A percentile compares a stretch with the other conserved stretches of the same genome.
Evolutionary conservation across 2,797 vertebrate genomes (phyloP).

Genomic region (Poecilia wingei): DNA sequence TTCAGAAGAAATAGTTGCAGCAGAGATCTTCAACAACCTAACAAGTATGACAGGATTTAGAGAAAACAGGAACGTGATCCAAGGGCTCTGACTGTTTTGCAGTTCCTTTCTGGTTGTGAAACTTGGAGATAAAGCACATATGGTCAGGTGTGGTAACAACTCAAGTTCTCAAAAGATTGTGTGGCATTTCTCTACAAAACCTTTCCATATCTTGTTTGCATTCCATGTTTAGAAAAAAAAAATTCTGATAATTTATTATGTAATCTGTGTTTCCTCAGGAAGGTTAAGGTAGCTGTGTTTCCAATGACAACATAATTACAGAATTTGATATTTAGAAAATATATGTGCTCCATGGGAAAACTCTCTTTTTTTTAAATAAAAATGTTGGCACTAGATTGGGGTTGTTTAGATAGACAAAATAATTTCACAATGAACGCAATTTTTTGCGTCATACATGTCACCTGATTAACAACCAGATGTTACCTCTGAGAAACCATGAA

Average conservation of each 20-base stretch:
- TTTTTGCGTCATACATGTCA: too few species aligned
- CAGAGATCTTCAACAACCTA: conserved; percentile 25
- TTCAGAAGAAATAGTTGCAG: conserved; percentile 3
- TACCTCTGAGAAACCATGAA: too few species aligned
- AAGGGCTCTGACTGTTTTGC: conserved; percentile 33
- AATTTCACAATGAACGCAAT: too few species aligned
- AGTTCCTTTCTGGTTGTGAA: conserved; percentile 58
- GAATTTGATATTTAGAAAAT: too few species aligned
- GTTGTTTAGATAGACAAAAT: too few species aligned
- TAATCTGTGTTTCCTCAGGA: background rate
- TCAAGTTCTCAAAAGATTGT: conserved; percentile 16
- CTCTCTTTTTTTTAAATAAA: too few species aligned
- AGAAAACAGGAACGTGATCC: conserved; percentile 36
- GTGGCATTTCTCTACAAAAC: conserved; percentile 2
- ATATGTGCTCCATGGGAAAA: too few species aligned
- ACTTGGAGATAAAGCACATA: conserved; percentile 69
- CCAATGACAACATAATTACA: too few species aligned
- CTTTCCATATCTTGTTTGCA: conserved; percentile 29
- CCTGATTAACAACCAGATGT: too few species aligned
- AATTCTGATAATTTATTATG: background rate
- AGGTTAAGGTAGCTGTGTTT: background rate
- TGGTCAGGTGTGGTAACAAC: conserved; percentile 26
- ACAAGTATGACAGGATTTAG: conserved; percentile 24
- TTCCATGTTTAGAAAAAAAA: background rate
- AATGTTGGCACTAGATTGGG: too few species aligned